These are phyloP conservation scores for Julus scandinavius DNA, from an alignment of 2,888 invertebrate genomes.

Conservation along the genomic window DNA sequence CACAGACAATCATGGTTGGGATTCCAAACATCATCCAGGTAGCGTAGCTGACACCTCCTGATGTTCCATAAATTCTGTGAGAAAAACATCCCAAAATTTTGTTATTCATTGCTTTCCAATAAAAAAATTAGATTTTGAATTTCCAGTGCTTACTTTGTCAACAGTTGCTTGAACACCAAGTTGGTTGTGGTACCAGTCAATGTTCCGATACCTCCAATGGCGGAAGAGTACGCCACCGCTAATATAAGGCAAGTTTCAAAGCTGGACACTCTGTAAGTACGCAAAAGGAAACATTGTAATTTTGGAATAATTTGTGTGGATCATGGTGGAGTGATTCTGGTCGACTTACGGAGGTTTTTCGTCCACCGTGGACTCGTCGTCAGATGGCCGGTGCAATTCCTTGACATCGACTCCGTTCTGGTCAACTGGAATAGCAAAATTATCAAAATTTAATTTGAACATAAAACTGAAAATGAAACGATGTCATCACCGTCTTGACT, in stretches of 20 bases:
- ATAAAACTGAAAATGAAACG: background rate
- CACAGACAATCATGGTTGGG: constrained; percentile 84
- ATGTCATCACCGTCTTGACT: background rate
- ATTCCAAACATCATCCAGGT: constrained; percentile 88
- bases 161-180: constrained; percentile 47
- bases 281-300: background rate
- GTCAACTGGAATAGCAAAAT: background rate
- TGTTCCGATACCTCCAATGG: constrained; percentile 66
- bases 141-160: background rate
- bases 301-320: background rate
- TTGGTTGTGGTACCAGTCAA: constrained; percentile 67
- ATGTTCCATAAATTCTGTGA: constrained; percentile 71
- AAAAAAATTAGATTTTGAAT: too few relatives aligned
- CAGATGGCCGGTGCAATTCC: background rate
- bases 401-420: background rate
- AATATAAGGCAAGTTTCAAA: constrained; percentile 47
- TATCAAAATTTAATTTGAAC: background rate
- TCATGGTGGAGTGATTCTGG: background rate
- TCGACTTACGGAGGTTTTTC: background rate
- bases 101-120: too few relatives aligned
- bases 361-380: background rate
- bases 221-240: constrained; percentile 63
- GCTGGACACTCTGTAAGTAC: background rate
- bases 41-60: constrained; percentile 78
- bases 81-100: background rate